These are phyloP conservation scores for Drosophila takahashii DNA, from an alignment of 1,140 invertebrate species.

Conservation along the genomic window DNA sequence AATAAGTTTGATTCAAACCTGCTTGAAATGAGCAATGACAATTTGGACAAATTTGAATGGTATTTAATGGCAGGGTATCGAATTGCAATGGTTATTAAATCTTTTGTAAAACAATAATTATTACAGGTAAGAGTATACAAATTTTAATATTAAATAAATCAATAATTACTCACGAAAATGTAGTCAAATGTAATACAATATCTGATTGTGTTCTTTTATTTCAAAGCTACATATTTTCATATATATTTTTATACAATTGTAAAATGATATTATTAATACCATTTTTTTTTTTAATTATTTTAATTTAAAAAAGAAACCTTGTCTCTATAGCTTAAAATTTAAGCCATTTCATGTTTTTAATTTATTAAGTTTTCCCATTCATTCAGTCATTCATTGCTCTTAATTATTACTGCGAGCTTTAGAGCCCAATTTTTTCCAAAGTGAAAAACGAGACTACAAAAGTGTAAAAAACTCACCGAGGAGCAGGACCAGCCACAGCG, in stretches of 20 bases:
- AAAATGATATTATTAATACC: no score
- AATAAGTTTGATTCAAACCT: not conserved
- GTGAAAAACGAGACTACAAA: not conserved
- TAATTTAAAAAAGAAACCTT: no score
- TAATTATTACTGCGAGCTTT: not conserved
- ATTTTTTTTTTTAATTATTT: no score
- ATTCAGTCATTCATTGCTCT: not conserved
- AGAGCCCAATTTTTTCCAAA: not conserved
- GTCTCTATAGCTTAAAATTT: no score
- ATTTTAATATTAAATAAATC: no score
- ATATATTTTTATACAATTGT: no score
- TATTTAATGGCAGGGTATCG: not conserved
- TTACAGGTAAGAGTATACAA: no score
- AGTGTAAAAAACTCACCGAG: constrained; percentile 51
- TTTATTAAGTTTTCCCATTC: no score
- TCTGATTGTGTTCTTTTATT: not conserved
- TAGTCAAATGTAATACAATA: no score
- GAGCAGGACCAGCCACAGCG: constrained; percentile 66
- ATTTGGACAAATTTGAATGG: not conserved
- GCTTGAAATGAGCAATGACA: not conserved
- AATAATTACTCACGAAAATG: not conserved
- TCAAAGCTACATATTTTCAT: no score
- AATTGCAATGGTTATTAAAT: not conserved
- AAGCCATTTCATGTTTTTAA: no score
- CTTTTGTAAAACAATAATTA: no score